These are phyloP conservation scores for Crepidodera aurea DNA, from an alignment of 2,888 invertebrate species.

Conservation along the genomic window DNA sequence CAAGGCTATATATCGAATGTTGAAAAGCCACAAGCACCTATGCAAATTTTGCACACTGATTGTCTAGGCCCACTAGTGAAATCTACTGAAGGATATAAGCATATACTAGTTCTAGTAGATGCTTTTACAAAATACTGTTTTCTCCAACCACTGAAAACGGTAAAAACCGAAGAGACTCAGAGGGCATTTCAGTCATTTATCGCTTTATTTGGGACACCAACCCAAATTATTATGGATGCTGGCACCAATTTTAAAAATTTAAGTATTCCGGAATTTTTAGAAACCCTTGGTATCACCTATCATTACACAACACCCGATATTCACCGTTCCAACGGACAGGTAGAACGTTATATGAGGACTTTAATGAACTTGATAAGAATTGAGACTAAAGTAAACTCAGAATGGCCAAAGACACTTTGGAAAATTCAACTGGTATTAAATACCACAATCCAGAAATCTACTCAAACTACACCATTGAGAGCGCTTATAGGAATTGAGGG, in stretches of 20 bases:
- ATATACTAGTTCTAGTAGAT: conserved; percentile 32
- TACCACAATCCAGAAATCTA: background rate
- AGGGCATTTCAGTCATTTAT: conserved; percentile 32
- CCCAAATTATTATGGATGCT: conserved; percentile 37
- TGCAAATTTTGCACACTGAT: conserved; percentile 34
- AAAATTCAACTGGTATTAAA: background rate
- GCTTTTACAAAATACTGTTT: conserved; percentile 41
- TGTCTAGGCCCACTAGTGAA: conserved; percentile 33
- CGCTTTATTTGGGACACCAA: conserved; percentile 39
- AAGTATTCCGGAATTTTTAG: no score
- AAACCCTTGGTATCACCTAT: background rate
- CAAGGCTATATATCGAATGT: conserved; percentile 19
- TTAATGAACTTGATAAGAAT: background rate
- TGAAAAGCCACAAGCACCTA: conserved; percentile 33
- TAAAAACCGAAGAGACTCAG: conserved; percentile 37
- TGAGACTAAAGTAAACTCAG: background rate
- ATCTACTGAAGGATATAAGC: conserved; percentile 32
- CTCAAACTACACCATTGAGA: background rate
- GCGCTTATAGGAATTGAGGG: background rate
- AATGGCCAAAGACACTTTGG: background rate
- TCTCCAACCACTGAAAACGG: conserved; percentile 35
- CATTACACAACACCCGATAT: background rate
- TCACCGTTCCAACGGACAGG: background rate
- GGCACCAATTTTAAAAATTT: no score
- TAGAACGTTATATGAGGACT: background rate